phyloP scores from a whole-genome alignment of 1,140 invertebrate species.

The Neocloeon triangulifer region DNA sequence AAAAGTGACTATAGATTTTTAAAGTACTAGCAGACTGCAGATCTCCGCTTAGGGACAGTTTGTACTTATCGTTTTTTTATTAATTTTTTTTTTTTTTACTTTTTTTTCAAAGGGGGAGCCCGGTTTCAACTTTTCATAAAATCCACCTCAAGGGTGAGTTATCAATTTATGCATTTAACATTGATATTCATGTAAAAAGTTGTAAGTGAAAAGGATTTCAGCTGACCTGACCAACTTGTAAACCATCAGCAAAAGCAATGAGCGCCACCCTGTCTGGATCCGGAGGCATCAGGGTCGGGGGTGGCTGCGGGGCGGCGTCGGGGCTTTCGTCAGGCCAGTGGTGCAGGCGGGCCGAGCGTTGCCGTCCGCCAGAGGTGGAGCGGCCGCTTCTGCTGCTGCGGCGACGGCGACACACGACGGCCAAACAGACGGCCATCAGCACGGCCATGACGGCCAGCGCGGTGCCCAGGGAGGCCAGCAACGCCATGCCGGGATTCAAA shows the following conservation, averaged over 20 bases:
- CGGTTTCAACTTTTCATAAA: too few species aligned
- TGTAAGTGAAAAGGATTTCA: too few species aligned
- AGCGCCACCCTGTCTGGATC: conserved; percentile 21
- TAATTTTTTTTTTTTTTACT: too few species aligned
- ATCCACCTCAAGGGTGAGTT: too few species aligned
- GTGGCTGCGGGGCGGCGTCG: conserved; percentile 4
- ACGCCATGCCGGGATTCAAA: conserved; percentile 8
- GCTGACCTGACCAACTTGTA: conserved; percentile 17
- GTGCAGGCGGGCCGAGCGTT: conserved; percentile 12
- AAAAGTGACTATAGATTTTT: too few species aligned
- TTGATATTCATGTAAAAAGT: too few species aligned
- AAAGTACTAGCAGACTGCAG: too few species aligned
- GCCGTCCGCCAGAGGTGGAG: conserved; percentile 10
- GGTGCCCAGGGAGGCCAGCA: conserved; percentile 16
- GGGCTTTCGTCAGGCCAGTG: background rate
- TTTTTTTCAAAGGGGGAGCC: too few species aligned
- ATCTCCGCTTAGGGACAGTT: too few species aligned
- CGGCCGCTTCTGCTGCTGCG: too few species aligned
- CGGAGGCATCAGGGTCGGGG: conserved; percentile 3
- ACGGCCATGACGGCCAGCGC: conserved; percentile 17
- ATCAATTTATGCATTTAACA: too few species aligned
- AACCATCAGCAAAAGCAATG: conserved; percentile 22
- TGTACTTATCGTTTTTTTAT: too few species aligned
- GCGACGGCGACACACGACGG: conserved; percentile 13
- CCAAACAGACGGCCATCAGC: conserved; percentile 16